Base-by-base conservation (phyloP, 2,113 vertebrate genomes). In the Ondatra zibethicus region DNA sequence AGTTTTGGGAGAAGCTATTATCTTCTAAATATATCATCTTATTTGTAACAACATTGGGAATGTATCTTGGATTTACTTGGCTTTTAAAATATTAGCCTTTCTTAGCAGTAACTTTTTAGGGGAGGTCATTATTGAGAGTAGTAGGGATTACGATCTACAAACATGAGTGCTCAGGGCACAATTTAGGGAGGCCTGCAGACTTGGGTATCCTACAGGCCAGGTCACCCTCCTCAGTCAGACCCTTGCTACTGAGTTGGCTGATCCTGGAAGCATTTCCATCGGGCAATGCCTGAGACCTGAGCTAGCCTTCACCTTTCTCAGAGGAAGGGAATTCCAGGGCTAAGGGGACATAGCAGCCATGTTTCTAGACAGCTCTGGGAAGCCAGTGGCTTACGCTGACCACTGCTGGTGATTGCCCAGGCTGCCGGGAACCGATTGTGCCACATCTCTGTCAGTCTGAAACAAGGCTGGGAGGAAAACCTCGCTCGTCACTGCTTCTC, bases 1-100 rank as follows among this genome's bases (percentile, higher is more conserved):
- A 89, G 23, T 92, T 88, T 88, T 19, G 63, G 58, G 88, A 84
- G 27, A 16, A 87, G 89, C 25, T 11, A 21, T 89, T 75, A 80
- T 6, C 31, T 93, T 75, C 68, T 84, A 94, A 94, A 76, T 76
- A 61, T 27, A 55, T 75, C 29, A 0, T 50, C 87, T 92, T 91
- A 72, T 55, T 84, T 92, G 73, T 27, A 50, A 78, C 61, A 68
- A 16, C 45, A 29, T 45, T 80, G 55, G 47, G 78, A 95, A 77
- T 52, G 6, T 47, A 86, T 45, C 94, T 89, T 72, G 39, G 25
- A 78, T 66, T 92, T 55, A 47, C 16, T 73, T 84, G 90, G 45
- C 63, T 92, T 77, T 96, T 90, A 39, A 85, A 93, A 92, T 11
- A 33, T 50, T 73, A 58, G 6, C 4, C 63, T 95, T 75, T 73